phyloP scores from a whole-genome alignment of 2,113 vertebrate genomes.

The Pristiophorus japonicus region DNA sequence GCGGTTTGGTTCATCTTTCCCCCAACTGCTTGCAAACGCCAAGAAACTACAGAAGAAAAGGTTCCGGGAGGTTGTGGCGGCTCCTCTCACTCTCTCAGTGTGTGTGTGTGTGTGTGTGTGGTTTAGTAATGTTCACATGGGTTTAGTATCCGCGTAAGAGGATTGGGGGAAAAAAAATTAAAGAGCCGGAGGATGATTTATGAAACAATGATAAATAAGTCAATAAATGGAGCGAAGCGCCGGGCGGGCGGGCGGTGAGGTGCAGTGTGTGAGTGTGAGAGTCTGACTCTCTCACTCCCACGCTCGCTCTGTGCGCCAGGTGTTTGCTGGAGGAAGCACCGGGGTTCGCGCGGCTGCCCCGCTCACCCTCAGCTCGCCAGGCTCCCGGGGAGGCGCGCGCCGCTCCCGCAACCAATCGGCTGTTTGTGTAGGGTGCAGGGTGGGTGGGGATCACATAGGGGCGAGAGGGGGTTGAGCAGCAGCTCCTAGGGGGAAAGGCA shows the following conservation, averaged over 20 bases:
- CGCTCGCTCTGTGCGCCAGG: too few relatives aligned
- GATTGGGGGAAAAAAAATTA: too few relatives aligned
- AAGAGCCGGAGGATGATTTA: not conserved
- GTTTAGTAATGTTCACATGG: not conserved
- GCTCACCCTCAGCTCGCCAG: not conserved
- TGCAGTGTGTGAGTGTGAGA: too few relatives aligned
- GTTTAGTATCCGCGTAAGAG: not conserved
- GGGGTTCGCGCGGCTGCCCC: not conserved
- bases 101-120: not conserved
- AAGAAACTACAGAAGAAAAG: not conserved
- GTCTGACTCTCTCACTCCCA: too few relatives aligned
- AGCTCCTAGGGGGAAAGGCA: too few relatives aligned
- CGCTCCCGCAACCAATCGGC: too few relatives aligned
- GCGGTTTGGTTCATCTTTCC: conserved; percentile 70
- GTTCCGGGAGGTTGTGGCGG: not conserved
- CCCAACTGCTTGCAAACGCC: not conserved
- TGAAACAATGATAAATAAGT: too few relatives aligned
- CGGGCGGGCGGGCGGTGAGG: too few relatives aligned
- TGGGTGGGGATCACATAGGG: not conserved
- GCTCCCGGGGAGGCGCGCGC: not conserved
- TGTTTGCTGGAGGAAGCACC: not conserved
- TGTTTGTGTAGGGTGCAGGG: too few relatives aligned
- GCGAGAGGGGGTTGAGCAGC: not conserved
- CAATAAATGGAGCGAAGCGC: too few relatives aligned
- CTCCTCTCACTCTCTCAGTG: not conserved